Percentiles rank a stretch among this genome's conserved stretches.
These are phyloP conservation scores for Slavum lentiscoides DNA, from an alignment of 2,888 invertebrate species.

Conservation along the genomic window DNA sequence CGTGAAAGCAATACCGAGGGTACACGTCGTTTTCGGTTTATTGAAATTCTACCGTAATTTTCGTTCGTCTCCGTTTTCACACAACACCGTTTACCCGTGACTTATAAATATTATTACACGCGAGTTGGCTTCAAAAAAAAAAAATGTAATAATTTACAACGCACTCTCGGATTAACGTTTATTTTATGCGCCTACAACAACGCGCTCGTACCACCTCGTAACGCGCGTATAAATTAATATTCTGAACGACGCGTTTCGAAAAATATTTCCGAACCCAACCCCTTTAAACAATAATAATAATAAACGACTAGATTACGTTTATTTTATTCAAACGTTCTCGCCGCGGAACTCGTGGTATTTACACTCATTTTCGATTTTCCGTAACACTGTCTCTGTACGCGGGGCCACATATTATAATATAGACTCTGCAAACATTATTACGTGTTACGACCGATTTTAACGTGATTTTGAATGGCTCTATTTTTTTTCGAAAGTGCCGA, in stretches of 20 bases:
- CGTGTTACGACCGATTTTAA: too few species aligned
- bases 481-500: too few species aligned
- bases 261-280: constrained; percentile 40
- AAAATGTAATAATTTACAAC: constrained; percentile 32
- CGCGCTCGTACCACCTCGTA: too few species aligned
- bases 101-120: constrained; percentile 8
- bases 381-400: too few species aligned
- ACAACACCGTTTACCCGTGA: background rate
- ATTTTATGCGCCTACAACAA: constrained; percentile 21
- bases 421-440: too few species aligned
- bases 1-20: too few species aligned
- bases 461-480: too few species aligned
- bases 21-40: background rate
- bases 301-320: constrained; percentile 10
- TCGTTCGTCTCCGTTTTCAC: background rate
- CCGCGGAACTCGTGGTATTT: constrained; percentile 13
- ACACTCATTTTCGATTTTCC: background rate
- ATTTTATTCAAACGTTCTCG: constrained; percentile 30
- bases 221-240: constrained; percentile 21
- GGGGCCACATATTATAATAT: too few species aligned
- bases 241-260: constrained; percentile 26
- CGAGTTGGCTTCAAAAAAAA: constrained; percentile 23
- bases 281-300: constrained; percentile 32
- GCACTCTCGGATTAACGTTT: constrained; percentile 22
- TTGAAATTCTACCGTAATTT: constrained; percentile 7